These are phyloP conservation scores for Tetragnatha montana DNA, from an alignment of 2,888 invertebrate genomes.

Conservation along the genomic window DNA sequence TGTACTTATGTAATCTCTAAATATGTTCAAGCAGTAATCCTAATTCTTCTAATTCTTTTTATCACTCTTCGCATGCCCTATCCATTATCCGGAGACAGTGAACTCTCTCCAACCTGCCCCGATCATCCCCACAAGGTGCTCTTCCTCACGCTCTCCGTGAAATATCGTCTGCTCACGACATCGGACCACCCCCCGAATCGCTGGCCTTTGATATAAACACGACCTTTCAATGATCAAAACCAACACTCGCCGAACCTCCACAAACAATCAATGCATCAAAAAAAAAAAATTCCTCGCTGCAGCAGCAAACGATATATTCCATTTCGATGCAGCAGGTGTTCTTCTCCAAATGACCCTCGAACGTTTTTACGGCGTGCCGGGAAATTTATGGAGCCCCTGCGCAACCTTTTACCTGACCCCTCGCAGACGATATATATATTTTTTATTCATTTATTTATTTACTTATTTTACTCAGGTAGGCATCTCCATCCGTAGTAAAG, in stretches of 20 bases:
- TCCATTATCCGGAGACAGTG: not conserved
- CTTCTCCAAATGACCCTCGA: slow-evolving; percentile 16
- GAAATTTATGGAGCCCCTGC: slow-evolving; percentile 30
- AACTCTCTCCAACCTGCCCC: not conserved
- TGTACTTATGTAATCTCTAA: too few species aligned
- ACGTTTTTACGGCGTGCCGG: slow-evolving; percentile 27
- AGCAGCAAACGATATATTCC: not conserved
- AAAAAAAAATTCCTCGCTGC: not conserved
- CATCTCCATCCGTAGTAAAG: not conserved
- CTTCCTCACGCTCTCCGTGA: not conserved
- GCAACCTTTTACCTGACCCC: slow-evolving; percentile 13
- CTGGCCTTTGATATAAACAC: slow-evolving; percentile 9
- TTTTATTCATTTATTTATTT: not conserved
- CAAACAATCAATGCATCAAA: slow-evolving; percentile 15
- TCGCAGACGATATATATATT: not conserved
- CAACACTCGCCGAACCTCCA: not conserved
- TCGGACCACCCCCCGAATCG: not conserved
- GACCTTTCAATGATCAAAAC: slow-evolving; percentile 2
- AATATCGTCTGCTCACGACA: not conserved
- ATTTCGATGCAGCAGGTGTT: slow-evolving; percentile 34
- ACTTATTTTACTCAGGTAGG: not conserved
- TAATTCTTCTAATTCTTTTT: not conserved
- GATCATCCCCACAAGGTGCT: not conserved
- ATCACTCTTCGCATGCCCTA: not conserved
- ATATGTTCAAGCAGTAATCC: too few species aligned